Percentiles rank a stretch among this genome's conserved stretches.
Evolutionary conservation across 1,140 invertebrate species (phyloP).

Genomic region (Leucophenga varia): DNA sequence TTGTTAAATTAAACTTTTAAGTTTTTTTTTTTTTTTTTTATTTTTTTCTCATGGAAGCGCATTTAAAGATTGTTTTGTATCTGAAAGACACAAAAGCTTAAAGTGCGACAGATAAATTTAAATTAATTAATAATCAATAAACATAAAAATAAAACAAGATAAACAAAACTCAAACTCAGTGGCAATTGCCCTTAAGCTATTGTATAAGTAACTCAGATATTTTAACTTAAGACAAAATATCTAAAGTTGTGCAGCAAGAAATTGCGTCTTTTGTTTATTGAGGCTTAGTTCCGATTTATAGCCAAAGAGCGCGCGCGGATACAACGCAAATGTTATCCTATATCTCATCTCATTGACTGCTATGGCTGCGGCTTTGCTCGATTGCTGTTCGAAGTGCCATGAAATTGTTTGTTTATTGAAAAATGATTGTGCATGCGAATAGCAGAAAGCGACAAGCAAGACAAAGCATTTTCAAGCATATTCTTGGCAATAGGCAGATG

Average conservation of each 20-base stretch:
- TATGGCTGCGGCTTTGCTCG: background rate
- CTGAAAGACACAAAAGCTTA: no score
- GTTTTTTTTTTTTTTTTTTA: no score
- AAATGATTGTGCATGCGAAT: conserved; percentile 37
- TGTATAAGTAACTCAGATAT: background rate
- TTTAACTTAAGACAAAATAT: no score
- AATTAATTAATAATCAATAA: conserved; percentile 41
- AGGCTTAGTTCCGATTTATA: conserved; percentile 53
- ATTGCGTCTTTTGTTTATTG: conserved; percentile 53
- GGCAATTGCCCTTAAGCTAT: background rate
- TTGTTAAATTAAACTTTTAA: background rate
- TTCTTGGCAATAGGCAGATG: background rate
- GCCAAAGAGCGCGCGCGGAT: no score
- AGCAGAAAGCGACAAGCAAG: conserved; percentile 3
- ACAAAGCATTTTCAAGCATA: conserved; percentile 5
- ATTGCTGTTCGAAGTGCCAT: conserved; percentile 19
- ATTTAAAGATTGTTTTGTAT: no score
- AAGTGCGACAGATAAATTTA: no score
- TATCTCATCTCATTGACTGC: no score
- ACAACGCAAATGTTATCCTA: no score
- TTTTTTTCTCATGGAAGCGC: no score
- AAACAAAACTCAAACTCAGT: background rate
- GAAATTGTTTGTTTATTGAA: conserved; percentile 55
- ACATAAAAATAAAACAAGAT: conserved; percentile 6
- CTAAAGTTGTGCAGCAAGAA: no score